A percentile compares a stretch with the other conserved stretches of the same genome.
Evolutionary conservation across 2,888 invertebrate species (phyloP).

Genomic region (Neoaliturus tenellus): DNA sequence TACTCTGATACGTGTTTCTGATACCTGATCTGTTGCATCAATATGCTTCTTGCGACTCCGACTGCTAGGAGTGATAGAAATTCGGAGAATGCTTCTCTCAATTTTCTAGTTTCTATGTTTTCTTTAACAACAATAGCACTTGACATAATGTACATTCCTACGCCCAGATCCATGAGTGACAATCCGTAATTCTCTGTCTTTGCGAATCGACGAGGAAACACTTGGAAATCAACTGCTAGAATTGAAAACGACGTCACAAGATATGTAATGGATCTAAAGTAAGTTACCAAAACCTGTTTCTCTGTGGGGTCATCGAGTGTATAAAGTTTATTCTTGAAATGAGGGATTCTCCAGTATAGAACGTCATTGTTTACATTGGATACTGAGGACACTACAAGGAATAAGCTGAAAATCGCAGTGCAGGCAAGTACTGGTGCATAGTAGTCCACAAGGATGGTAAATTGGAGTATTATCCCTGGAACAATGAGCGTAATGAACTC

Average conservation of each 20-base stretch:
- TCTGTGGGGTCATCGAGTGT: background rate
- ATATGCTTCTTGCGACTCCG: constrained; percentile 79
- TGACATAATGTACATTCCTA: constrained; percentile 89
- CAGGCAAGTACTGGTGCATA: background rate
- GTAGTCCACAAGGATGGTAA: constrained; percentile 22
- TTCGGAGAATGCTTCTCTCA: constrained; percentile 68
- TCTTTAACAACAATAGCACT: constrained; percentile 84
- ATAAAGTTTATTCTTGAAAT: constrained; percentile 13
- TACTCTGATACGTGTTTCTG: constrained; percentile 95
- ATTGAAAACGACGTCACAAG: constrained; percentile 88
- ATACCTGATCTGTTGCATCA: constrained; percentile 82
- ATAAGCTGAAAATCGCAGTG: background rate
- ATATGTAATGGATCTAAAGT: constrained; percentile 82
- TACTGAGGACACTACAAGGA: background rate
- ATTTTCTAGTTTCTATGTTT: background rate
- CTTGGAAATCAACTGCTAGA: constrained; percentile 94
- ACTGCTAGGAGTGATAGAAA: constrained; percentile 76
- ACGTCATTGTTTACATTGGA: background rate
- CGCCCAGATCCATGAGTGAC: constrained; percentile 97
- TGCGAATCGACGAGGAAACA: constrained; percentile 90
- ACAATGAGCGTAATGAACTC: constrained; percentile 19
- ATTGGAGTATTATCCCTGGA: background rate
- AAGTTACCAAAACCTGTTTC: constrained; percentile 74
- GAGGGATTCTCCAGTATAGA: constrained; percentile 39
- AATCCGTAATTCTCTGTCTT: constrained; percentile 93